Conservation (phyloP, 2,113 vertebrate genomes). For the Ariopsis seemanni region DNA sequence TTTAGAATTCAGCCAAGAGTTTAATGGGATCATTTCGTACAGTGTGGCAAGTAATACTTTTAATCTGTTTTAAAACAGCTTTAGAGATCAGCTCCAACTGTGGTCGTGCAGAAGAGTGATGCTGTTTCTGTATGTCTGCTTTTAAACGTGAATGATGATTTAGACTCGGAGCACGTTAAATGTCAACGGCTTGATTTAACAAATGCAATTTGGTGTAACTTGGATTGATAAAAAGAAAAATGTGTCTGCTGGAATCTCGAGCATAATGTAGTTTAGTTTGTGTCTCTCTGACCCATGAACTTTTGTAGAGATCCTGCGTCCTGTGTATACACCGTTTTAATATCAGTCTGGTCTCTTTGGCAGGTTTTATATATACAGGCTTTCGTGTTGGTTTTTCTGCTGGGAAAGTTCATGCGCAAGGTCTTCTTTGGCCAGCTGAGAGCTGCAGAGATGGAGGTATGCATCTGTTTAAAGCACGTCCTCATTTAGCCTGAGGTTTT, state of each 20-base stretch:
- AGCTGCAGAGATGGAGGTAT: conserved; percentile 94
- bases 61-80: background rate
- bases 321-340: background rate
- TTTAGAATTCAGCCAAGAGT: background rate
- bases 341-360: background rate
- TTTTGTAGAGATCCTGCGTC: background rate
- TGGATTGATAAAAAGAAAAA: background rate
- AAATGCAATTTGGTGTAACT: background rate
- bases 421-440: conserved; percentile 92
- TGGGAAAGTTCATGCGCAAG: conserved; percentile 95
- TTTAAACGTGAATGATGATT: background rate
- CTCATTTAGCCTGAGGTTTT: background rate
- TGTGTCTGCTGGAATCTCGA: background rate
- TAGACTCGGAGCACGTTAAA: background rate
- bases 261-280: background rate
- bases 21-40: background rate
- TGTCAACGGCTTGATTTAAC: background rate
- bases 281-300: background rate
- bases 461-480: background rate
- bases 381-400: conserved; percentile 88
- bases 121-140: background rate
- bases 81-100: background rate
- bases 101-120: background rate
- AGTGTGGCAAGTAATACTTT: background rate
- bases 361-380: conserved; percentile 95